Evolutionary conservation across 2,888 invertebrate genomes (phyloP), one percentile per base, ranked within the genome.

Genomic region (Capitulum mitella): DNA sequence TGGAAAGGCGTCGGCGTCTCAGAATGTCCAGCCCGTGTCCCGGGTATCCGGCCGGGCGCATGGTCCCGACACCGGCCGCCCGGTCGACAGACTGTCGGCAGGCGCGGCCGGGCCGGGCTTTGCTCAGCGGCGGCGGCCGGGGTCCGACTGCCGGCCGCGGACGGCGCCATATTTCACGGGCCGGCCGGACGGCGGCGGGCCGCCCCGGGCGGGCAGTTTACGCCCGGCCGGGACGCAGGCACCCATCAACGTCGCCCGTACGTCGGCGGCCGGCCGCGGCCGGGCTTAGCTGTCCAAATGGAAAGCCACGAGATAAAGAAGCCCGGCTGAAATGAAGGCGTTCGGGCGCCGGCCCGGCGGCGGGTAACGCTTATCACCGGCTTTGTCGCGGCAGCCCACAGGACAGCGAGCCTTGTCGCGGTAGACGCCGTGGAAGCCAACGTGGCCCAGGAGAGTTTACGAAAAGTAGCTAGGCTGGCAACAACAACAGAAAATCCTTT

Each of bases 171-270:
- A 61, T 32, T 32, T 61, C 61, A 12, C 29, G 10, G 29, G 34
- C 32, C 64, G 64, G 34, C 19, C 32, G 64, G 16, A 34, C 29
- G 29, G 12, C 34, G 19, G 16, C 34, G 19, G 64, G 1, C n/a
- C n/a, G 64, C 34, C 34, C 64, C 19, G 58, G n/a, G 64, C 34
- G 34, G 64, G 34, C 64, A 64, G 19, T 64, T 64, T 64, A 64
- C 64, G 34, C 64, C 34, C 34, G 29, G 34, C 64, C 14, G 19
- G 29, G 64, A 64, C 64, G 16, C 34, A 16, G 64, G 29, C 34
- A 19, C 64, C 34, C 34, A 64, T 64, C 64, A 64, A 19, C 64
- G 64, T 34, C 34, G 32, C 34, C 29, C 34, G 64, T 16, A 29
- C 14, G 34, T 5, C 3, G 5, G 34, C 29, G 19, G 34, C 34